phyloP scores from a whole-genome alignment of 2,888 invertebrate genomes.

The Biston betularia region DNA sequence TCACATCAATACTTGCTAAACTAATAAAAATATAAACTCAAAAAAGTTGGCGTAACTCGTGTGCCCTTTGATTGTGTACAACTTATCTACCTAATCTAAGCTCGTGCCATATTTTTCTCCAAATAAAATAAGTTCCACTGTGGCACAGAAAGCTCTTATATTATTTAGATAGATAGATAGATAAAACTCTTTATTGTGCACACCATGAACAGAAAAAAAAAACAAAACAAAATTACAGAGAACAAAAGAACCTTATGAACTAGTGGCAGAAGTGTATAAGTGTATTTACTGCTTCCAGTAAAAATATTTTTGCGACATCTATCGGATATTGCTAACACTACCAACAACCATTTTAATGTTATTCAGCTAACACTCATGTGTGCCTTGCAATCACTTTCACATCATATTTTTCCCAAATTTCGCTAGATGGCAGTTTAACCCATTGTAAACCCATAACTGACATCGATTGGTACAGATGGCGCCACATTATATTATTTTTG shows the following conservation, averaged over 20 bases:
- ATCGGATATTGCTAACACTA: not conserved
- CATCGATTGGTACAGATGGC: not conserved
- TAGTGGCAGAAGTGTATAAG: too few relatives aligned
- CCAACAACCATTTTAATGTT: not conserved
- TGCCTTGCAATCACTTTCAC: not conserved
- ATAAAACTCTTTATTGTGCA: too few relatives aligned
- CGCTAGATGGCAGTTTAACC: slow-evolving; percentile 15
- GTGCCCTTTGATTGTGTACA: too few relatives aligned
- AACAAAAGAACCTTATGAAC: too few relatives aligned
- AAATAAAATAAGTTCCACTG: too few relatives aligned
- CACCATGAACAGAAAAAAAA: too few relatives aligned
- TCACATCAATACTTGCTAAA: not conserved
- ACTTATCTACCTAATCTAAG: not conserved
- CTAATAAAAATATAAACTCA: not conserved
- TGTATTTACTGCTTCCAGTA: too few relatives aligned
- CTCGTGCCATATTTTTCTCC: not conserved
- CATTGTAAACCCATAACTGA: not conserved
- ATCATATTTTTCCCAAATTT: not conserved
- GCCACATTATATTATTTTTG: not conserved
- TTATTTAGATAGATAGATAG: too few relatives aligned
- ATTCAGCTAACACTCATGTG: not conserved
- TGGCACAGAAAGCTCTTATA: too few relatives aligned
- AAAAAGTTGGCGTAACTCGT: not conserved
- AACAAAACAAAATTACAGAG: too few relatives aligned
- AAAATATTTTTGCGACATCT: slow-evolving; percentile 1